phyloP scores from a whole-genome alignment of 1,140 invertebrate genomes.

The Achroia grisella region DNA sequence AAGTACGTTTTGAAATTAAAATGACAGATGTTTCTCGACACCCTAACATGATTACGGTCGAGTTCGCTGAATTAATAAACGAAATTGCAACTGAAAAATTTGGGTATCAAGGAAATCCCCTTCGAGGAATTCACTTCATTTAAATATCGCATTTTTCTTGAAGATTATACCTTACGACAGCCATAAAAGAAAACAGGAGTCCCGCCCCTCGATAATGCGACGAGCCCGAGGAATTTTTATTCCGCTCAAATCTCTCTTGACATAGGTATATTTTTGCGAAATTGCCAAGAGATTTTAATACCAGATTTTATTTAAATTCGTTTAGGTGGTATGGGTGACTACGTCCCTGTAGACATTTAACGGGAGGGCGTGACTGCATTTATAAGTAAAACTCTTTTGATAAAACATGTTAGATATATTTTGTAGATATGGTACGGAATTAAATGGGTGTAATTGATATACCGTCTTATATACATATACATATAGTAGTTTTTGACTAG shows the following conservation, averaged over 20 bases:
- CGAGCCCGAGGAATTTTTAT: constrained; percentile 72
- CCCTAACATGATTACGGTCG: constrained; percentile 22
- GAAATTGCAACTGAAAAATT: constrained; percentile 54
- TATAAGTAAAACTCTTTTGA: constrained; percentile 28
- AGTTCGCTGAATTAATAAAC: constrained; percentile 53
- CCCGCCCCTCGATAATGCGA: constrained; percentile 70
- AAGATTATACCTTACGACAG: constrained; percentile 74
- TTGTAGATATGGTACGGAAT: no score
- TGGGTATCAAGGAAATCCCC: constrained; percentile 50
- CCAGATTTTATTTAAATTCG: constrained; percentile 71
- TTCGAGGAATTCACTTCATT: constrained; percentile 70
- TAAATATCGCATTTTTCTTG: constrained; percentile 75
- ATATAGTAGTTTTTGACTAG: no score
- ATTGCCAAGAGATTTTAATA: constrained; percentile 68
- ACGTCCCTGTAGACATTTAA: constrained; percentile 57
- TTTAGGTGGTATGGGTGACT: constrained; percentile 55
- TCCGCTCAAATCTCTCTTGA: constrained; percentile 69
- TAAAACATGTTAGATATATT: no score
- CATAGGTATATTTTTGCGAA: constrained; percentile 69
- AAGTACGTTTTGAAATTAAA: constrained; percentile 18
- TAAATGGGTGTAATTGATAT: no score
- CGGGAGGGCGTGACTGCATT: constrained; percentile 55
- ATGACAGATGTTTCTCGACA: constrained; percentile 25
- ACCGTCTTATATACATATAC: no score
- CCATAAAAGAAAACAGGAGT: constrained; percentile 72